phyloP scores from a whole-genome alignment of 2,888 invertebrate species.

The Hofmannophila pseudospretella region DNA sequence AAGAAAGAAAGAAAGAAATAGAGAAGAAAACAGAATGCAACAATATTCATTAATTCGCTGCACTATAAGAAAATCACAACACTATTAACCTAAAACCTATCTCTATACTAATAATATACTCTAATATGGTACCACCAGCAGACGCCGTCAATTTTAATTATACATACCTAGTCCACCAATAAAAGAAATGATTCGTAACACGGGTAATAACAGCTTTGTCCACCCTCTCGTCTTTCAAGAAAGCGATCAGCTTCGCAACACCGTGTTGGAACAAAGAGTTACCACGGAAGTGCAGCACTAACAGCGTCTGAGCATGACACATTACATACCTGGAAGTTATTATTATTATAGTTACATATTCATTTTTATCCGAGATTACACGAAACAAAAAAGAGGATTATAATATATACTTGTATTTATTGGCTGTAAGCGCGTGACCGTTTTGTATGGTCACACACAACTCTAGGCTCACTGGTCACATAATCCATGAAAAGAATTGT shows the following conservation, averaged over 20 bases:
- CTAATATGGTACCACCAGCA: not conserved
- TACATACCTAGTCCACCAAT: constrained; percentile 52
- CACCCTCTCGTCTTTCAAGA: constrained; percentile 48
- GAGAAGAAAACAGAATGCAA: no score
- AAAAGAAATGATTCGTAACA: constrained; percentile 42
- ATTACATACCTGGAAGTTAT: constrained; percentile 47
- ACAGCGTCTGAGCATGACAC: constrained; percentile 38
- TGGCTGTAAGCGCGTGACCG: no score
- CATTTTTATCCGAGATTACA: no score
- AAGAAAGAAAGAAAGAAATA: no score
- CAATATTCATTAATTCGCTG: no score
- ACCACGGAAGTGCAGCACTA: constrained; percentile 39
- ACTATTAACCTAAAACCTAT: not conserved
- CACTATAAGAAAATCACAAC: no score
- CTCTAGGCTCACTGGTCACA: no score
- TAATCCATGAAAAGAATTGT: no score
- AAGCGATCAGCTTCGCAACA: constrained; percentile 40
- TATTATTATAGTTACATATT: no score
- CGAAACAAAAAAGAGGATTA: no score
- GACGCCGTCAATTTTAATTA: not conserved
- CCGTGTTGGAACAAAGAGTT: constrained; percentile 47
- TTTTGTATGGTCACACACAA: no score
- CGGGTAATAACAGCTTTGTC: constrained; percentile 32
- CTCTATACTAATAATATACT: not conserved
- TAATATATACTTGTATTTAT: no score